phyloP scores from a whole-genome alignment of 2,113 vertebrate genomes.

The Atrichornis clamosus region DNA sequence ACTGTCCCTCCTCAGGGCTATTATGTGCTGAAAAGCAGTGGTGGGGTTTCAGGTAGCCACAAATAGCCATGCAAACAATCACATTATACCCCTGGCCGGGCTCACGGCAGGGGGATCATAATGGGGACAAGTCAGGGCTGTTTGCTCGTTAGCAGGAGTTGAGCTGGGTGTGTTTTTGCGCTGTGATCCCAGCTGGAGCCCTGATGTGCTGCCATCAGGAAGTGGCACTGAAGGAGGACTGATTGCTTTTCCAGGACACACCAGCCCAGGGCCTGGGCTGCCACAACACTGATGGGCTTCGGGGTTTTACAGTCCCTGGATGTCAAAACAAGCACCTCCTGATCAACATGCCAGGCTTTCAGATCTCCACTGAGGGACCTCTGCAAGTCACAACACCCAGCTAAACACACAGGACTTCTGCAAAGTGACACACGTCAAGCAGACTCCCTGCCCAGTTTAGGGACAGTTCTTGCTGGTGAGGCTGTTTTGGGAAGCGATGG shows the following conservation, averaged over 20 bases:
- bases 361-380: neutral
- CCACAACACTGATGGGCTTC: accelerated
- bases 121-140: neutral
- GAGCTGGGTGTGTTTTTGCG: neutral
- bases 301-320: neutral
- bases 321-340: neutral
- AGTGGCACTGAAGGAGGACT: neutral
- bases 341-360: accelerated
- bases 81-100: neutral
- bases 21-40: neutral
- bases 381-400: neutral
- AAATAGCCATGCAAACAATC: neutral
- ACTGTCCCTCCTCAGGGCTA: neutral
- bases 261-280: neutral
- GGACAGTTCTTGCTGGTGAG: neutral
- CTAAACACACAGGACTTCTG: neutral
- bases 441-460: neutral
- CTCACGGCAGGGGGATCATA: neutral
- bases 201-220: neutral
- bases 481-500: neutral
- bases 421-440: neutral
- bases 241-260: neutral
- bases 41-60: neutral
- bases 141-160: neutral
- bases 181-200: neutral